These are phyloP conservation scores for Digitonthophagus gazella DNA, from an alignment of 2,888 invertebrate genomes.

Conservation along the genomic window DNA sequence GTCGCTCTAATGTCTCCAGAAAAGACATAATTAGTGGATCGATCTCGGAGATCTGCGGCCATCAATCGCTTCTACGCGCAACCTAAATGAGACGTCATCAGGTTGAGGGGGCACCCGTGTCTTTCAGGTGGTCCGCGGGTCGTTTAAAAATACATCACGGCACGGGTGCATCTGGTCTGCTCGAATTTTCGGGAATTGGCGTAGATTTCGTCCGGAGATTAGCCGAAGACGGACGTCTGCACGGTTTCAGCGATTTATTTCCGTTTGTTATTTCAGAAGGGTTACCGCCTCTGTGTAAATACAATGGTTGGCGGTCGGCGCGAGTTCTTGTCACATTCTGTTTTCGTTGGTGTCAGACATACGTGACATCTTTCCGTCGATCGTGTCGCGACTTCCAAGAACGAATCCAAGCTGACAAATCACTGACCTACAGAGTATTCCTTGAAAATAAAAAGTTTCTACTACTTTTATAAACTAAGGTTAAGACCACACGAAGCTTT, in stretches of 20 bases:
- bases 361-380: neutral
- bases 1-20: slow-evolving; percentile 21
- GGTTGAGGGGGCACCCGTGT: slow-evolving; percentile 19
- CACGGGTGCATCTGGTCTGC: slow-evolving; percentile 21
- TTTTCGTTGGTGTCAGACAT: neutral
- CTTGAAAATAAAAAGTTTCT: no score
- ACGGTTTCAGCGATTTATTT: slow-evolving; percentile 36
- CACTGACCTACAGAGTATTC: neutral
- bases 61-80: slow-evolving; percentile 21
- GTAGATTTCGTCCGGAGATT: slow-evolving; percentile 27
- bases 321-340: neutral
- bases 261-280: slow-evolving; percentile 40
- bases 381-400: neutral
- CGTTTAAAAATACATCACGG: slow-evolving; percentile 25
- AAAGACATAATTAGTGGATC: slow-evolving; percentile 27
- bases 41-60: slow-evolving; percentile 22
- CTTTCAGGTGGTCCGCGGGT: slow-evolving; percentile 25
- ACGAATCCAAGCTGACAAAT: neutral
- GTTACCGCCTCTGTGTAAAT: slow-evolving; percentile 31
- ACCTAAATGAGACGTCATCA: slow-evolving; percentile 27
- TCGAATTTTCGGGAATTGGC: slow-evolving; percentile 24
- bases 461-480: no score
- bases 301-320: neutral
- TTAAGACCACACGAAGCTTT: neutral
- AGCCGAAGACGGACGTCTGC: slow-evolving; percentile 23